These are phyloP conservation scores for Thamnophis sirtalis DNA, from an alignment of 2,113 vertebrate species.

Conservation along the genomic window DNA sequence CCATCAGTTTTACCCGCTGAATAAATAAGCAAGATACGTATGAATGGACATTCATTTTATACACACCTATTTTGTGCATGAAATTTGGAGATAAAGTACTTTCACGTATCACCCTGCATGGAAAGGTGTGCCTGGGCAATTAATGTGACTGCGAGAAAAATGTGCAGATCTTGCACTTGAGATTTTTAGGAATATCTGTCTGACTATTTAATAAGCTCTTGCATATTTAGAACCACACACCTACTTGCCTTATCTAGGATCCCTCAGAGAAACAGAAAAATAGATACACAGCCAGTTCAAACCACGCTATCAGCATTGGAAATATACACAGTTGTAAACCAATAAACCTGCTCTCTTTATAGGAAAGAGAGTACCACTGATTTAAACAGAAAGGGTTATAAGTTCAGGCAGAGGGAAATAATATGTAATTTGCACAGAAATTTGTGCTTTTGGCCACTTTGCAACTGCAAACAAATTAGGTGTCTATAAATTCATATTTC, in stretches of 20 bases:
- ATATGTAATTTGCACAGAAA: not conserved
- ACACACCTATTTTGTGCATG: not conserved
- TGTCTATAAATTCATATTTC: not conserved
- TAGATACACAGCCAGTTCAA: not conserved
- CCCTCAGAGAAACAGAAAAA: not conserved
- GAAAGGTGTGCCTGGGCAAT: not conserved
- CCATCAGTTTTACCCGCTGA: not conserved
- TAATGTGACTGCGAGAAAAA: not conserved
- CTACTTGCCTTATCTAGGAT: too few species aligned
- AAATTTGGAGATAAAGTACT: not conserved
- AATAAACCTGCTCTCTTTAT: not conserved
- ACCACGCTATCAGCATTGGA: not conserved
- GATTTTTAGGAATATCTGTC: not conserved
- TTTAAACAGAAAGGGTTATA: not conserved
- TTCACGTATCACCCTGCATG: not conserved
- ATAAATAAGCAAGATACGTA: not conserved
- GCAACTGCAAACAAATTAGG: not conserved
- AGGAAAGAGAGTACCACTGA: not conserved
- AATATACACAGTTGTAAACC: not conserved
- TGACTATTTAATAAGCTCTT: not conserved
- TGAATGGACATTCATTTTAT: not conserved
- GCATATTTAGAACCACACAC: not conserved
- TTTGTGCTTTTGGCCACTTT: not conserved
- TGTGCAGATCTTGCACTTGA: not conserved
- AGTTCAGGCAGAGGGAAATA: not conserved